Conservation (phyloP, 53 echinoderm and acorn worm species). For the Temnopleurus reevesii region DNA sequence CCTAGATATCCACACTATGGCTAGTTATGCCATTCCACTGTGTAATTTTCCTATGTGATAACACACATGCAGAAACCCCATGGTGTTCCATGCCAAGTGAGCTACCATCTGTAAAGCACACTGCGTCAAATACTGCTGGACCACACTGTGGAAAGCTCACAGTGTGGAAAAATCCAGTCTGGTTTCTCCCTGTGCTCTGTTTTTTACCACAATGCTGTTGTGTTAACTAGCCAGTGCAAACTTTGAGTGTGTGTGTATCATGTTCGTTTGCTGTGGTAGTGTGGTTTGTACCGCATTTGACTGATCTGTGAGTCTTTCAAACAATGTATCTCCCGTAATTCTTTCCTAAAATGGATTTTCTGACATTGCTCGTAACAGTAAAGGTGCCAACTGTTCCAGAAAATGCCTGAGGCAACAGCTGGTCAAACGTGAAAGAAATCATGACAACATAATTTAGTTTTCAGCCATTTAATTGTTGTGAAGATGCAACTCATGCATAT, state of each 20-base stretch:
- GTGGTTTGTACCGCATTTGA: not conserved
- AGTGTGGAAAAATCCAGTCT: no score
- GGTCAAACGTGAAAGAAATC: no score
- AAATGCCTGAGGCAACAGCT: no score
- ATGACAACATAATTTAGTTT: no score
- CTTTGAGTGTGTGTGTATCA: not conserved
- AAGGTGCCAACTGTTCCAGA: no score
- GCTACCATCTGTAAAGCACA: slow-evolving; percentile 6
- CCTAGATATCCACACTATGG: not conserved
- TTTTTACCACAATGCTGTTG: slow-evolving; percentile 18
- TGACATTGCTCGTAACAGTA: no score
- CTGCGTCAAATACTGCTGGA: slow-evolving; percentile 20
- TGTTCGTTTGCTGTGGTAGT: slow-evolving; percentile 26
- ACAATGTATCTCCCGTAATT: not conserved
- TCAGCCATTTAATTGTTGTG: no score
- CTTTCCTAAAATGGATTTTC: slow-evolving; percentile 6
- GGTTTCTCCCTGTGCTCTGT: not conserved
- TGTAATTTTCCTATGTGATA: not conserved
- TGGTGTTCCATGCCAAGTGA: not conserved
- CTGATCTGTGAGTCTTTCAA: not conserved
- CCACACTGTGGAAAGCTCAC: not conserved
- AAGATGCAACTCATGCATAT: no score
- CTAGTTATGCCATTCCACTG: not conserved
- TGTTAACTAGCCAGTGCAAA: slow-evolving; percentile 24
- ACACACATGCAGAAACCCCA: not conserved